Conservation (phyloP, 2,797 vertebrate species). For the Chlorospingus semifuscus region DNA sequence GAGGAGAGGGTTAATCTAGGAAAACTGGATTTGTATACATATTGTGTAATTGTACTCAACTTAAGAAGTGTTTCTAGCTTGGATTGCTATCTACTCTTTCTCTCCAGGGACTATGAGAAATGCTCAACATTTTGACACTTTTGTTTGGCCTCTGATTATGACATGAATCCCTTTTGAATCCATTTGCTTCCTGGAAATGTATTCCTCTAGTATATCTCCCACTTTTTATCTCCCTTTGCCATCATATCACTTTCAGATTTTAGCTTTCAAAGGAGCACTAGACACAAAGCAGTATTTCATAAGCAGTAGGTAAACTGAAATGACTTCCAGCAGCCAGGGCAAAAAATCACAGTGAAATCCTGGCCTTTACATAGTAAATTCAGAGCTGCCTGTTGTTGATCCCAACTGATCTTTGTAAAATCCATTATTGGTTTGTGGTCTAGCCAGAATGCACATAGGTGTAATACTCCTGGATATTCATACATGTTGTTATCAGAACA, state of each 20-base stretch:
- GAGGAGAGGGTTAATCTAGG: not conserved
- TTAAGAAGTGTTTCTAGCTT: not conserved
- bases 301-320: not conserved
- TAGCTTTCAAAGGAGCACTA: not conserved
- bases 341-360: not conserved
- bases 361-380: not conserved
- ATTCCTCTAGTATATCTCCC: not conserved
- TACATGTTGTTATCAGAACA: not conserved
- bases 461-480: not conserved
- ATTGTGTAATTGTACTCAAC: not conserved
- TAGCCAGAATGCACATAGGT: not conserved
- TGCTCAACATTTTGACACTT: not conserved
- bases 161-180: not conserved
- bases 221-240: not conserved
- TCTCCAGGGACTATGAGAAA: not conserved
- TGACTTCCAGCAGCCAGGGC: not conserved
- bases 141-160: not conserved
- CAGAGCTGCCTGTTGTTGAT: not conserved
- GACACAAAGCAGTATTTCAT: not conserved
- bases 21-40: not conserved
- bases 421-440: not conserved
- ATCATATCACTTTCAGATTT: not conserved
- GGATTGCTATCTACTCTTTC: not conserved
- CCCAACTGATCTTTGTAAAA: not conserved
- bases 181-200: not conserved